Conservation (phyloP, 2,797 vertebrate species). For the Emys orbicularis region DNA sequence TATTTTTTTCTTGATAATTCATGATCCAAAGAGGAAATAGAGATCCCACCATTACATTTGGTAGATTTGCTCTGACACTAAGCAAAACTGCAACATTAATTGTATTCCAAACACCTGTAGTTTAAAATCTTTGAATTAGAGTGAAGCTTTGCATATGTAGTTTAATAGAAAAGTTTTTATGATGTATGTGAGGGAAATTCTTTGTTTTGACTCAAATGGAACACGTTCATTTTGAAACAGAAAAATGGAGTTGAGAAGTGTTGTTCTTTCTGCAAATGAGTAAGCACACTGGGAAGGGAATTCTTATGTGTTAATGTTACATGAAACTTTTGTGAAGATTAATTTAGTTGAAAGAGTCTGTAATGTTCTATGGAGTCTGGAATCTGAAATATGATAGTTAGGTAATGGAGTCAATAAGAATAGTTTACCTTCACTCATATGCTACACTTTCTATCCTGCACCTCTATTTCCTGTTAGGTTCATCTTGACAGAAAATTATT, state of each 20-base stretch:
- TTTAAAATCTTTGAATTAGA: not conserved
- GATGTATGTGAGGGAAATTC: not conserved
- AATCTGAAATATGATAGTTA: not conserved
- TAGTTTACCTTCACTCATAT: not conserved
- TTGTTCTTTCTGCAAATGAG: accelerated
- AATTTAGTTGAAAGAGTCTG: not conserved
- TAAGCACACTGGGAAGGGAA: not conserved
- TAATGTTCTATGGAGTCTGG: not conserved
- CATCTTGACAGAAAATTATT: not conserved
- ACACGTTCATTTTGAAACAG: not conserved
- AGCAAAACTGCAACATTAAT: not conserved
- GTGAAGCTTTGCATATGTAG: not conserved
- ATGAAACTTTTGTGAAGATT: not conserved
- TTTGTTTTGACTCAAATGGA: not conserved
- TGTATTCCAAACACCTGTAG: not conserved
- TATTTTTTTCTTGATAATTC: conserved; percentile 10
- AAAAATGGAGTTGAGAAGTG: not conserved
- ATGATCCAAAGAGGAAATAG: not conserved
- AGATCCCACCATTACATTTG: not conserved
- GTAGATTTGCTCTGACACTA: not conserved
- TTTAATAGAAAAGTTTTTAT: not conserved
- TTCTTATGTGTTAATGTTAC: not conserved
- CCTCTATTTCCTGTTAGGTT: not conserved
- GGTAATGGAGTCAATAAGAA: not conserved
- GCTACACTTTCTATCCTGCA: not conserved